Evolutionary conservation across 2,888 invertebrate genomes (phyloP).

Genomic region (Acanthosepion esculentum): DNA sequence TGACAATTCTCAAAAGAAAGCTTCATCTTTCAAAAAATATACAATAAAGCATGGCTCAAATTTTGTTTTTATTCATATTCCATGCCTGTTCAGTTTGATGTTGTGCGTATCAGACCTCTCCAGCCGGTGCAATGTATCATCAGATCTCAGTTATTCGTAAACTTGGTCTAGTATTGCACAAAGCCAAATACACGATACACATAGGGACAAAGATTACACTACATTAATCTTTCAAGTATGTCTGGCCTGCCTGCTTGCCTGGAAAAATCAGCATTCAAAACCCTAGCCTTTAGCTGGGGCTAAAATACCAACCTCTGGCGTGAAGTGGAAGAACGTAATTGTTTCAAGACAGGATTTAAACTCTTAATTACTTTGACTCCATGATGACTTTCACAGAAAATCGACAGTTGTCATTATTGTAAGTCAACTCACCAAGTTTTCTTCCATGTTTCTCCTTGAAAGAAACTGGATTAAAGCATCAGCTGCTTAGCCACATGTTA

Average conservation of each 20-base stretch:
- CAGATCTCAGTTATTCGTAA: not conserved
- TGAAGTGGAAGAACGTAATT: not conserved
- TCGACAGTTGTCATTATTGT: too few relatives aligned
- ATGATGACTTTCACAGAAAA: too few relatives aligned
- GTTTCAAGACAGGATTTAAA: too few relatives aligned
- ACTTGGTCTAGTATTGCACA: not conserved
- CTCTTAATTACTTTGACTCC: too few relatives aligned
- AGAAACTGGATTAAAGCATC: not conserved
- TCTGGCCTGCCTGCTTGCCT: too few relatives aligned
- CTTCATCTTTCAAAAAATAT: not conserved
- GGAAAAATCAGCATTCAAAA: not conserved
- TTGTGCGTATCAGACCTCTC: slow-evolving; percentile 4
- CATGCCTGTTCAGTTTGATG: too few relatives aligned
- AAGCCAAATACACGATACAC: too few relatives aligned
- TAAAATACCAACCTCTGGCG: not conserved
- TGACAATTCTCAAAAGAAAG: not conserved
- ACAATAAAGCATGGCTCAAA: not conserved
- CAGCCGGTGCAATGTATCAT: not conserved
- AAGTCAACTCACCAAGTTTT: not conserved
- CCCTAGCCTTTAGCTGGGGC: not conserved
- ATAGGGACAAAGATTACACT: too few relatives aligned
- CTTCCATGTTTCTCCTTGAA: too few relatives aligned
- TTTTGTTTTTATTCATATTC: not conserved
- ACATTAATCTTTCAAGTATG: too few relatives aligned
- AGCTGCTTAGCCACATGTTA: not conserved